phyloP scores from a whole-genome alignment of 1,140 invertebrate species.

The Papilio glaucus region DNA sequence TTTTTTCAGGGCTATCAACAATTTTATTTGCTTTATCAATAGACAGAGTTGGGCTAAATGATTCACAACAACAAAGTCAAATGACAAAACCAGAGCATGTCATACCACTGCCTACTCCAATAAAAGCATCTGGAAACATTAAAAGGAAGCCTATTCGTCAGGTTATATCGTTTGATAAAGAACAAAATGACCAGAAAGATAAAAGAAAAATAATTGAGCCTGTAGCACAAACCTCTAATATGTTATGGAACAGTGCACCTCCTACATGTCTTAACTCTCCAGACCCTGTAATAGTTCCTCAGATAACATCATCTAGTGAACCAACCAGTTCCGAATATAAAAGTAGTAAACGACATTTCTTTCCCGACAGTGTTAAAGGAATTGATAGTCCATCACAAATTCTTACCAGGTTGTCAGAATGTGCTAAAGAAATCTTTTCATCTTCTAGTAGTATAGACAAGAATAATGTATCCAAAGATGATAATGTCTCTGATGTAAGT shows the following conservation, averaged over 20 bases:
- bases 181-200: constrained; percentile 70
- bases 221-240: constrained; percentile 52
- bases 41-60: constrained; percentile 92
- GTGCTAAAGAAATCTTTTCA: constrained; percentile 82
- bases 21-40: constrained; percentile 96
- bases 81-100: constrained; percentile 83
- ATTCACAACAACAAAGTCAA: constrained; percentile 76
- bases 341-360: constrained; percentile 73
- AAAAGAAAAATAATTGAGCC: constrained; percentile 53
- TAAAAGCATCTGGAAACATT: constrained; percentile 69
- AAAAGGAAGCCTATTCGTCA: constrained; percentile 77
- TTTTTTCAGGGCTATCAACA: constrained; percentile 88
- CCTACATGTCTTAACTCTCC: constrained; percentile 87
- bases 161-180: constrained; percentile 81
- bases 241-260: constrained; percentile 84
- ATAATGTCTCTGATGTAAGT: constrained; percentile 72
- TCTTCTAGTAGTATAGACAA: constrained; percentile 74
- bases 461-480: constrained; percentile 67
- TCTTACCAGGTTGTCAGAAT: constrained; percentile 76
- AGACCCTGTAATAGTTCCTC: constrained; percentile 60
- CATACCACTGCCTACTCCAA: constrained; percentile 79
- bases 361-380: constrained; percentile 74
- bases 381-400: constrained; percentile 79
- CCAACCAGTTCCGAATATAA: constrained; percentile 75
- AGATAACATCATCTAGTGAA: constrained; percentile 67